phyloP scores from a whole-genome alignment of 2,888 invertebrate genomes.

The Choreutis nemorana region DNA sequence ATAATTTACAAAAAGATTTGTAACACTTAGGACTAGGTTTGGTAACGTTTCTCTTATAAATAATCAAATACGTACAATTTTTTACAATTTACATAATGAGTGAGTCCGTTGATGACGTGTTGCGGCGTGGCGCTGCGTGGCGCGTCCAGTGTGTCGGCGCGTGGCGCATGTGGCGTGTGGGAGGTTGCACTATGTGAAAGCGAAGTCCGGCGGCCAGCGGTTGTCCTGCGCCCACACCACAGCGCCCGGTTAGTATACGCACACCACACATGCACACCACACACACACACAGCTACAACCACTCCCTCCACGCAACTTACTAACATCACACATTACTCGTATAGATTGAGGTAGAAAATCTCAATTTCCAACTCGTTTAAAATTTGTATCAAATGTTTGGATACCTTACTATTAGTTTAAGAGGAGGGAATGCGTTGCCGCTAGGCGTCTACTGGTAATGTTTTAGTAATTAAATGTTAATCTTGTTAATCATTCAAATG shows the following conservation, averaged over 20 bases:
- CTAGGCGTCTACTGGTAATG: too few relatives aligned
- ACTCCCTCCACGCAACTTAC: background rate
- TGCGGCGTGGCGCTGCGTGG: constrained; percentile 8
- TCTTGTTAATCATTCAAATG: too few relatives aligned
- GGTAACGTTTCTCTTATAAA: constrained; percentile 18
- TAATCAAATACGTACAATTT: constrained; percentile 22
- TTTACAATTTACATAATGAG: constrained; percentile 28
- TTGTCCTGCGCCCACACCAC: constrained; percentile 40
- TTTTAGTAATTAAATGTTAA: too few relatives aligned
- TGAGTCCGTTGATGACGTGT: constrained; percentile 5
- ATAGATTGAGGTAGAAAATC: too few relatives aligned
- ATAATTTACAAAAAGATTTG: constrained; percentile 22
- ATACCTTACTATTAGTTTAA: too few relatives aligned
- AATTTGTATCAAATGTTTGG: too few relatives aligned
- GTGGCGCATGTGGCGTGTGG: constrained; percentile 4
- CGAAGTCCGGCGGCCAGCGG: constrained; percentile 57
- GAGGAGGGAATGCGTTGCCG: too few relatives aligned
- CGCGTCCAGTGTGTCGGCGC: constrained; percentile 7
- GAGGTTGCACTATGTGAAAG: constrained; percentile 43
- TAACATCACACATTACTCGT: too few relatives aligned
- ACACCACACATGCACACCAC: constrained; percentile 2
- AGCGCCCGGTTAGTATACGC: constrained; percentile 12
- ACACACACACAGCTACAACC: background rate
- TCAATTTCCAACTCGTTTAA: too few relatives aligned
- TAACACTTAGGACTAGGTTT: constrained; percentile 27